Conservation (phyloP, 2,797 vertebrate species). For the Chloroceryle amazona region DNA sequence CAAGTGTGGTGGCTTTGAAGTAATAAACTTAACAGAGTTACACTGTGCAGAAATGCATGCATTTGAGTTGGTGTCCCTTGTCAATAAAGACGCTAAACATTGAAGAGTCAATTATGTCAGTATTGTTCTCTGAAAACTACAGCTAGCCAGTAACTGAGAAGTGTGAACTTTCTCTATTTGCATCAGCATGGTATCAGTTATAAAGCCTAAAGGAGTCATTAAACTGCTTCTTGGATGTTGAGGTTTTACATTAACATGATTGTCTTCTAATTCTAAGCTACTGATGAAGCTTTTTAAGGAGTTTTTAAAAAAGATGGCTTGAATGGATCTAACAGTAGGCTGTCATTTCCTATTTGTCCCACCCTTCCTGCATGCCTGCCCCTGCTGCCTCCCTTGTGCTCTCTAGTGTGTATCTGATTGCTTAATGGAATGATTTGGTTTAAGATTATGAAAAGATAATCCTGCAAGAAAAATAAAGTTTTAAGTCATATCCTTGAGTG, state of each 20-base stretch:
- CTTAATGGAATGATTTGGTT: not conserved
- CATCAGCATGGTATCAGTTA: not conserved
- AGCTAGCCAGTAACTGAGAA: not conserved
- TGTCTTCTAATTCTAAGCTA: not conserved
- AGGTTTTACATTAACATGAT: not conserved
- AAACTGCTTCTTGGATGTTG: constrained; percentile 6
- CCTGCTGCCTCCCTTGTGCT: not conserved
- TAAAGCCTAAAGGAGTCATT: not conserved
- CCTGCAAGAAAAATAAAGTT: not conserved
- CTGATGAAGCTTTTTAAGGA: not conserved
- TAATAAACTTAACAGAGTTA: not conserved
- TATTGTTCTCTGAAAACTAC: not conserved
- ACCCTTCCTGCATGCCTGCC: not conserved
- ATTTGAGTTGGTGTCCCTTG: not conserved
- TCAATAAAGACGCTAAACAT: not conserved
- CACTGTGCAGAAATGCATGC: accelerated
- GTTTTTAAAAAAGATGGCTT: not conserved
- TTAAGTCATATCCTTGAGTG: not conserved
- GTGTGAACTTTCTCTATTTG: not conserved
- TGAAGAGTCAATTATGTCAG: not conserved
- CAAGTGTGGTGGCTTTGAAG: not conserved
- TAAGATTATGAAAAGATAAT: not conserved
- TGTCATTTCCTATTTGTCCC: not conserved
- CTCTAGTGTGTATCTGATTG: not conserved
- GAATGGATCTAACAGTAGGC: not conserved